A percentile compares a stretch with the other conserved stretches of the same genome.
These are phyloP conservation scores for Mythimna lalbum DNA, from an alignment of 2,888 invertebrate genomes.

Conservation along the genomic window DNA sequence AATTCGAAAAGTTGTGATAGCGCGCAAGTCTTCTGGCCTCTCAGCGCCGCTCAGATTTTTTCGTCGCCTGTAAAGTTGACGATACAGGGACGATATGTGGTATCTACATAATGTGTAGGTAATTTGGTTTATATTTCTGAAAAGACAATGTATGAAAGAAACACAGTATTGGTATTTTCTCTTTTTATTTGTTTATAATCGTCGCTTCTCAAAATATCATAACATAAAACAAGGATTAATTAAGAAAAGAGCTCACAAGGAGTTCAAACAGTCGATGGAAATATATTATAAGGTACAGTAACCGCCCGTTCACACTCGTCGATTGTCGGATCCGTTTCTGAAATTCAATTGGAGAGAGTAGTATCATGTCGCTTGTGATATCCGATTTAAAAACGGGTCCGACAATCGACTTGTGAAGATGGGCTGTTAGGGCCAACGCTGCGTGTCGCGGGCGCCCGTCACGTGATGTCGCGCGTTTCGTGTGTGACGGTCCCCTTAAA, in stretches of 20 bases:
- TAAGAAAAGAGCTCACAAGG: slow-evolving; percentile 20
- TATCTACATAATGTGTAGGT: too few species aligned
- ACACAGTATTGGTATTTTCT: slow-evolving; percentile 39
- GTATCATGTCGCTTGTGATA: not conserved
- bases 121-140: not conserved
- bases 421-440: not conserved
- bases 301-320: not conserved
- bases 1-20: too few species aligned
- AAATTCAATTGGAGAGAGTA: too few species aligned
- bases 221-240: slow-evolving; percentile 40
- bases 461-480: too few species aligned
- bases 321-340: not conserved
- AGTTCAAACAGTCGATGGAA: slow-evolving; percentile 17
- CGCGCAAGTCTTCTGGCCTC: too few species aligned
- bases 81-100: too few species aligned
- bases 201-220: slow-evolving; percentile 35
- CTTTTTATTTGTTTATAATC: slow-evolving; percentile 49
- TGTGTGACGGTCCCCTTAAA: too few species aligned
- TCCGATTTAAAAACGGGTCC: not conserved
- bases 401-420: not conserved
- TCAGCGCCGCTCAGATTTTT: too few species aligned
- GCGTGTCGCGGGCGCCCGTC: too few species aligned
- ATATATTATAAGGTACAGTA: slow-evolving; percentile 22
- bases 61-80: too few species aligned
- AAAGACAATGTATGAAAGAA: slow-evolving; percentile 1